These are phyloP conservation scores for Melanostoma mellinum DNA, from an alignment of 2,888 invertebrate species.

Conservation along the genomic window DNA sequence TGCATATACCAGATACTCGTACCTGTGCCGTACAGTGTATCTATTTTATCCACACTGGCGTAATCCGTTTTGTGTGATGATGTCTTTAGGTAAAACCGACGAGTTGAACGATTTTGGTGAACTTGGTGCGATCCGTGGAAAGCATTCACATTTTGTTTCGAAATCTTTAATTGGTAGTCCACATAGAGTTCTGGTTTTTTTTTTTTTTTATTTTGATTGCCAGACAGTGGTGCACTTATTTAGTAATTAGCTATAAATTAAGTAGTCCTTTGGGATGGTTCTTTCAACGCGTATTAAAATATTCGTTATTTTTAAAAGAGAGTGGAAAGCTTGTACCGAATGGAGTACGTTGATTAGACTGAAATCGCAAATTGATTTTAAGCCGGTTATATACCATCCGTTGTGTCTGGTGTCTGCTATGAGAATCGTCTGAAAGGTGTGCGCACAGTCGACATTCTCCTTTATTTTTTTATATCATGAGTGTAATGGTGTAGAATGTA, in stretches of 20 bases:
- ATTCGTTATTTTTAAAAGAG: constrained; percentile 31
- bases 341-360: constrained; percentile 82
- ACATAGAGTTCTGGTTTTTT: constrained; percentile 40
- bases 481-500: constrained; percentile 28
- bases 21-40: constrained; percentile 9
- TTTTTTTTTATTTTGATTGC: background rate
- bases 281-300: background rate
- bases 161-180: constrained; percentile 42
- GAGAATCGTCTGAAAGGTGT: constrained; percentile 72
- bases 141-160: constrained; percentile 68
- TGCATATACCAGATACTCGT: constrained; percentile 21
- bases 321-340: constrained; percentile 64
- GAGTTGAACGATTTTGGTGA: constrained; percentile 48
- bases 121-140: constrained; percentile 52
- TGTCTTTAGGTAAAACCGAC: constrained; percentile 33
- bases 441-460: constrained; percentile 70
- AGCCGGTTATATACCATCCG: constrained; percentile 83
- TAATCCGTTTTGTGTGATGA: constrained; percentile 57
- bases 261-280: constrained; percentile 16
- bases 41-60: constrained; percentile 21
- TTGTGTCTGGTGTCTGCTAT: constrained; percentile 74
- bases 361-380: constrained; percentile 82
- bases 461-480: constrained; percentile 46
- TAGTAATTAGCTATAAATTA: constrained; percentile 8
- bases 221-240: constrained; percentile 30